Evolutionary conservation across 2,888 invertebrate genomes (phyloP), one percentile per base, ranked within the genome.

Genomic region (Cephus sareptanus): DNA sequence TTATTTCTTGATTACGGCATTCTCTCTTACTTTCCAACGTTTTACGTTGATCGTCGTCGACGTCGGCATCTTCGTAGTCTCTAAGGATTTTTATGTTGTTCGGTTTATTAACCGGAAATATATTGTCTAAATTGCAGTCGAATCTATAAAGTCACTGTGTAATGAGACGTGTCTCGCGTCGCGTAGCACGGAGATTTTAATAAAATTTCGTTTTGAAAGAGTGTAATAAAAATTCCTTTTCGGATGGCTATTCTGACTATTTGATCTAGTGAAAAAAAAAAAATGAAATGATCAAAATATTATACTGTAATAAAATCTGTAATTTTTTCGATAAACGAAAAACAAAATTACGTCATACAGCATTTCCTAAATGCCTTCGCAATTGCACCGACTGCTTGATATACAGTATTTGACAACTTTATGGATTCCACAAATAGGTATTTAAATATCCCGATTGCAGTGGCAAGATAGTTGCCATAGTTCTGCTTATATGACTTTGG

Each of bases 401-500:
- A 56, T 23, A 9, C 23, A 9, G 56, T 83, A 84, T 82, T 81
- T 84, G 83, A 84, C 82, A 83, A 86, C 83, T 86, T 81, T 83
- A 84, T 85, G 85, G 85, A 89, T 89, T 89, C 87, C 88, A 80
- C 83, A 87, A 86, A 89, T 89, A 33, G 33, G 33, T 33, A 89
- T 87, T 89, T 88, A 87, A 86, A 88, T 87, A 89, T 87, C 84
- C 88, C 84, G 80, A 84, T 84, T 81, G 82, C 81, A 81, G 83
- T 79, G 84, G 82, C 84, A 83, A 85, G 86, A 89, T 89, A 85
- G 87, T 89, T 88, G 83, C 83, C 86, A 88, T 89, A 87, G 82
- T 88, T 87, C 35, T 71, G 73, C 31, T 23, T 56, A 23, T 56
- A 56, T 9, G 56, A 56, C 23, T 56, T 56, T 23, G 23, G 81